Evolutionary conservation across 2,888 invertebrate species (phyloP).

Genomic region (Sipha maydis): DNA sequence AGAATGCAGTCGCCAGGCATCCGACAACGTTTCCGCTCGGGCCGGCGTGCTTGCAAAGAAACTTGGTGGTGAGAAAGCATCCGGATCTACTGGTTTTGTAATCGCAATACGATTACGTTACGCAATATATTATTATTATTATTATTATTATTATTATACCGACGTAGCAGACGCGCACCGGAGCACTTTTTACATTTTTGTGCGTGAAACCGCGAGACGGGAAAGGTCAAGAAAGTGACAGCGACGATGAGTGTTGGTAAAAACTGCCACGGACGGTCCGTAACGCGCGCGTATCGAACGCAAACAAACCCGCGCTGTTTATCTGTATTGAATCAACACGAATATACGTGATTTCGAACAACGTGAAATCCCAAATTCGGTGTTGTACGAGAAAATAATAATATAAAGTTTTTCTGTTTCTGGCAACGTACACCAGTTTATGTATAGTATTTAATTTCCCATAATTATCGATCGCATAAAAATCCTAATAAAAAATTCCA

Average conservation of each 20-base stretch:
- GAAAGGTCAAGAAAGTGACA: constrained; percentile 8
- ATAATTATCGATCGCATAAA: no score
- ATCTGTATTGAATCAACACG: no score
- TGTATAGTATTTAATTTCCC: no score
- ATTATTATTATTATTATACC: no score
- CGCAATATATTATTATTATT: background rate
- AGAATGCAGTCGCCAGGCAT: constrained; percentile 45
- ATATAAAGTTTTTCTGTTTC: no score
- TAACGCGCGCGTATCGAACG: no score
- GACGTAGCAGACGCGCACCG: background rate
- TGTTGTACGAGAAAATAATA: no score
- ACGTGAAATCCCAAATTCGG: no score
- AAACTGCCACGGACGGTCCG: background rate
- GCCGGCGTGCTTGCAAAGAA: constrained; percentile 43
- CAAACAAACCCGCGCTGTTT: no score
- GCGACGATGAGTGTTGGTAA: background rate
- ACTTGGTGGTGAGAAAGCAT: constrained; percentile 46
- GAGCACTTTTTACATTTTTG: background rate
- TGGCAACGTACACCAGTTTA: no score
- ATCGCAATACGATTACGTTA: background rate
- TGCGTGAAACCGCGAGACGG: background rate
- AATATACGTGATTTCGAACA: no score
- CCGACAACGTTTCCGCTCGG: constrained; percentile 38
- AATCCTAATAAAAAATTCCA: no score
- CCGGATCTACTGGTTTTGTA: constrained; percentile 54